A percentile compares a stretch with the other conserved stretches of the same genome.
Conservation (phyloP, 35 echinoderm and acorn worm species). For the Anneissia japonica region DNA sequence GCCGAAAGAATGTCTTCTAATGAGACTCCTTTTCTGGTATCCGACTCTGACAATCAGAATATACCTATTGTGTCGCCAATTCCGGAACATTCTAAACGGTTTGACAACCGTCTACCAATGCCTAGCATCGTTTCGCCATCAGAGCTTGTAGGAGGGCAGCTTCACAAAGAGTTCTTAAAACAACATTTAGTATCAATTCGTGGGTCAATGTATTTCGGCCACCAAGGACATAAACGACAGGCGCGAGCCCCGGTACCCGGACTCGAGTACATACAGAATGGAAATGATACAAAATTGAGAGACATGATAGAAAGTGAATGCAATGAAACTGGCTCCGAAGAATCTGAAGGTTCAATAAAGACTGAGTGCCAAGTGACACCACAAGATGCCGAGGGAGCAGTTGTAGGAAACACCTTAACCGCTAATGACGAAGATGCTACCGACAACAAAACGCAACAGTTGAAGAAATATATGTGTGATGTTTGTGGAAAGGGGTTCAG, state of each 20-base stretch:
- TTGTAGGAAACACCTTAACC: neutral
- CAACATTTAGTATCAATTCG: neutral
- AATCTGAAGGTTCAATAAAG: neutral
- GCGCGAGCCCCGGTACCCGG: neutral
- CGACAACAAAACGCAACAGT: slow-evolving; percentile 54
- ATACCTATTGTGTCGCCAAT: too few relatives aligned
- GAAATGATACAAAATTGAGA: slow-evolving; percentile 2
- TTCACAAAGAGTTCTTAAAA: neutral
- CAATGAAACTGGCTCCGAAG: neutral
- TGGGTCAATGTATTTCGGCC: neutral
- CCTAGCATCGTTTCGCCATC: too few relatives aligned
- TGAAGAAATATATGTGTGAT: slow-evolving; percentile 88
- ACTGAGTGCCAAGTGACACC: neutral
- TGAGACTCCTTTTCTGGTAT: too few relatives aligned
- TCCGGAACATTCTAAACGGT: too few relatives aligned
- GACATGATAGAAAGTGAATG: slow-evolving; percentile 1
- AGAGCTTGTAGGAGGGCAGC: neutral
- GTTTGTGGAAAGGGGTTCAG: slow-evolving; percentile 95
- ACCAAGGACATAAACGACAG: neutral
- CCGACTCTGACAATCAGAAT: too few relatives aligned
- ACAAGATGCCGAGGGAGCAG: neutral
- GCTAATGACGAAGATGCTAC: neutral
- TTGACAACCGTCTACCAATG: too few relatives aligned
- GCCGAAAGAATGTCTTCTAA: too few relatives aligned
- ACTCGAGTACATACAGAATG: slow-evolving; percentile 13